Conservation (phyloP, 2,888 invertebrate species). For the Idaea straminata region DNA sequence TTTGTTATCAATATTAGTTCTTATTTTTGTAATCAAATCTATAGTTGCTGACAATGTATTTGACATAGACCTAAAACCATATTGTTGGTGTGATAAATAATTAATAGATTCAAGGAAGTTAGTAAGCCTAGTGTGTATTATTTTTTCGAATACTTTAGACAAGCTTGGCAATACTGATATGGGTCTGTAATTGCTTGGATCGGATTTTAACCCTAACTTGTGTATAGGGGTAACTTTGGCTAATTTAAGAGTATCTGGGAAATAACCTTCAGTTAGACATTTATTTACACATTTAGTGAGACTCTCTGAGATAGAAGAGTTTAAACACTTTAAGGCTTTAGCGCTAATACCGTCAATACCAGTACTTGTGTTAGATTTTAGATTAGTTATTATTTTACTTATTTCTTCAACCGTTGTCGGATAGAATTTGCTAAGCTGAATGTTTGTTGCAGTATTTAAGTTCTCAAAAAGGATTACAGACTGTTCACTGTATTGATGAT, state of each 20-base stretch:
- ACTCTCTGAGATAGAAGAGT: neutral
- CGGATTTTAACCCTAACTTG: neutral
- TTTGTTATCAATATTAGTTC: neutral
- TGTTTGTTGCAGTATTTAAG: neutral
- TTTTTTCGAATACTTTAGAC: constrained; percentile 14
- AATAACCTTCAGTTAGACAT: neutral
- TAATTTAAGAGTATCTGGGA: constrained; percentile 3
- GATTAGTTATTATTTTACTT: neutral
- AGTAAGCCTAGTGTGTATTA: constrained; percentile 2
- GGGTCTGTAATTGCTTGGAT: neutral
- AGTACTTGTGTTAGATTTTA: constrained; percentile 5
- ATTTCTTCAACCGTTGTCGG: neutral
- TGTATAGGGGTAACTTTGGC: neutral
- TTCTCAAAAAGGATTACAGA: neutral
- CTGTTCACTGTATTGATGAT: neutral
- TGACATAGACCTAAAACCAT: constrained; percentile 11
- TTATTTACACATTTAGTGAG: constrained; percentile 3
- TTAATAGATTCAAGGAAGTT: constrained; percentile 3
- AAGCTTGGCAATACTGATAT: constrained; percentile 8
- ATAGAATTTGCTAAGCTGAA: neutral
- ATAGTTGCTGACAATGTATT: neutral
- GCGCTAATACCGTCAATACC: constrained; percentile 6
- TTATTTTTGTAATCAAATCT: neutral
- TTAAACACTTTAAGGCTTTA: constrained; percentile 8
- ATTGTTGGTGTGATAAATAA: constrained; percentile 7